Conservation (phyloP, 2,888 invertebrate genomes). For the Chrysolina haemoptera region DNA sequence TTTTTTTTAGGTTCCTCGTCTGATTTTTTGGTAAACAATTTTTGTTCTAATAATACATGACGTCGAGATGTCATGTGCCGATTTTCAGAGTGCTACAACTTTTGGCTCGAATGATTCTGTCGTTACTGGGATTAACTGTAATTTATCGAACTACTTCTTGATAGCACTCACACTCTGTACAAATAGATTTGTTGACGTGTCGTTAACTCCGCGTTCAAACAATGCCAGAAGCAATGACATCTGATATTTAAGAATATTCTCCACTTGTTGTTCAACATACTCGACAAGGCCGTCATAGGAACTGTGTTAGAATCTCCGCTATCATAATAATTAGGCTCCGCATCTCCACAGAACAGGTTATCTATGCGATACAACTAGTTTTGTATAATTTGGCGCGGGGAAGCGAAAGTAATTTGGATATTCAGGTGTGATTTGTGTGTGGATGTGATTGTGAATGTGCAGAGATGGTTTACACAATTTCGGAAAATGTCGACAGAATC, state of each 20-base stretch:
- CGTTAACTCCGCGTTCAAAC: not conserved
- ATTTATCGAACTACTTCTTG: too few species aligned
- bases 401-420: not conserved
- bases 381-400: conserved; percentile 24
- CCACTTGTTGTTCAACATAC: conserved; percentile 1
- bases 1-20: too few species aligned
- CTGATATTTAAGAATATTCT: not conserved
- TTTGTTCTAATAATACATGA: too few species aligned
- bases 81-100: too few species aligned
- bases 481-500: conserved; percentile 51
- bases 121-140: too few species aligned
- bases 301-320: not conserved
- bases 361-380: conserved; percentile 17
- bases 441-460: not conserved
- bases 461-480: conserved; percentile 57
- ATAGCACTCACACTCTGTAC: not conserved
- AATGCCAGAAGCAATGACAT: conserved; percentile 4
- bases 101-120: too few species aligned
- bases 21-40: too few species aligned
- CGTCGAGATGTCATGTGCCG: too few species aligned
- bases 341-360: conserved; percentile 34
- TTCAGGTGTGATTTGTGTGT: not conserved
- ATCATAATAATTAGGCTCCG: conserved; percentile 31
- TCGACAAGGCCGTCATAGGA: conserved; percentile 34
- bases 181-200: not conserved